Percentiles rank a stretch among this genome's conserved stretches.
Evolutionary conservation across 1,140 invertebrate species (phyloP).

Genomic region (Zaprionus taronus): DNA sequence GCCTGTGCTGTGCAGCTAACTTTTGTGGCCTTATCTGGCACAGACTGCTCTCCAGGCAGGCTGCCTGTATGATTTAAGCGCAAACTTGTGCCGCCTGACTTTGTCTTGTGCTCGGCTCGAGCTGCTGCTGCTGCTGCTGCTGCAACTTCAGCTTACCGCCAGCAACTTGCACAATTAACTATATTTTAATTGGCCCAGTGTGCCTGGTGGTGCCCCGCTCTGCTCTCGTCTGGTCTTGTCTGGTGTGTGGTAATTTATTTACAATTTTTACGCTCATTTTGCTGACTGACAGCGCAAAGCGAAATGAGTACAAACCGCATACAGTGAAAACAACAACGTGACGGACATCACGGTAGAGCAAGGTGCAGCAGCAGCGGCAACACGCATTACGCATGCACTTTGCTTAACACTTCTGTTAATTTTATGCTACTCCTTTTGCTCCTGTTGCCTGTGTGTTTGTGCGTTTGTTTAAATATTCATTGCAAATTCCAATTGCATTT

Average conservation of each 20-base stretch:
- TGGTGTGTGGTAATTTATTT: slow-evolving; percentile 55
- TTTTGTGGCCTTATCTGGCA: slow-evolving; percentile 58
- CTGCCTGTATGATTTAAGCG: slow-evolving; percentile 54
- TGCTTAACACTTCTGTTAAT: slow-evolving; percentile 76
- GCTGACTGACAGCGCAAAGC: slow-evolving; percentile 51
- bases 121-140: slow-evolving; percentile 14
- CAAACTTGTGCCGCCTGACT: slow-evolving; percentile 52
- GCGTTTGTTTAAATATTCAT: slow-evolving; percentile 75
- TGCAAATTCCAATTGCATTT: slow-evolving; percentile 78
- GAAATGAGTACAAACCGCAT: slow-evolving; percentile 27
- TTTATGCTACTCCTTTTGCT: slow-evolving; percentile 52
- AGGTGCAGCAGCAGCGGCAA: slow-evolving; percentile 19
- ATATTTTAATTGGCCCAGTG: slow-evolving; percentile 59
- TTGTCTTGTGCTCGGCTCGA: slow-evolving; percentile 25
- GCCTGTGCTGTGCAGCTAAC: slow-evolving; percentile 39
- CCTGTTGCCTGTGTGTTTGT: slow-evolving; percentile 30
- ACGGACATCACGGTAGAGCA: slow-evolving; percentile 37
- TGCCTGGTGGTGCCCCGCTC: background rate
- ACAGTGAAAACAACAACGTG: slow-evolving; percentile 32
- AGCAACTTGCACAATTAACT: slow-evolving; percentile 61
- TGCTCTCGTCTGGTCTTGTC: background rate
- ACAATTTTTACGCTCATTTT: slow-evolving; percentile 64
- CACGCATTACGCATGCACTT: slow-evolving; percentile 73
- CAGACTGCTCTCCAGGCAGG: slow-evolving; percentile 56
- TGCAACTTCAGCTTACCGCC: slow-evolving; percentile 42